A percentile compares a stretch with the other conserved stretches of the same genome.
Conservation (phyloP, 1,140 invertebrate species). For the Phortica variegata region DNA sequence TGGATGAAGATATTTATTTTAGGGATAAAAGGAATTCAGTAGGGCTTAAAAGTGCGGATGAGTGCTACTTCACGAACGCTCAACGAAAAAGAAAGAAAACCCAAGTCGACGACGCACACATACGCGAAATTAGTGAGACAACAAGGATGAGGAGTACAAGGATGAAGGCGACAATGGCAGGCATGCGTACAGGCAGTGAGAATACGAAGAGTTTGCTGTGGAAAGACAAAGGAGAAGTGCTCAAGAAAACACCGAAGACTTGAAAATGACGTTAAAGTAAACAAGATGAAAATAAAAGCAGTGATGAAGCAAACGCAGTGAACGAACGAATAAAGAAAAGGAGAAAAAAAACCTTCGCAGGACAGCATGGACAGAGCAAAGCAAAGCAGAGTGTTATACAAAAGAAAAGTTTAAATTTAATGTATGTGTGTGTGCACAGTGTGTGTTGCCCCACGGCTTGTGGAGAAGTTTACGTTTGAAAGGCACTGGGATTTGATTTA, state of each 20-base stretch:
- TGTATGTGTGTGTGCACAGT: too few species aligned
- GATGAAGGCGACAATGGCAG: conserved; percentile 3
- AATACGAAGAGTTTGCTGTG: conserved; percentile 12
- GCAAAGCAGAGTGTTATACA: conserved; percentile 9
- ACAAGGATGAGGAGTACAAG: conserved; percentile 19
- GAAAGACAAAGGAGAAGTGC: conserved; percentile 38
- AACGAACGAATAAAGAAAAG: conserved; percentile 33
- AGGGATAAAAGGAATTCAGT: conserved; percentile 56
- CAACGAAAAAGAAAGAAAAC: conserved; percentile 30
- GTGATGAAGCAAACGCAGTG: neutral
- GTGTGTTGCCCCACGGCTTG: conserved; percentile 10
- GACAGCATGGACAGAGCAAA: neutral
- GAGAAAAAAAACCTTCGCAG: too few species aligned
- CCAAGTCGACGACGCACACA: conserved; percentile 17
- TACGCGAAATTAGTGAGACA: conserved; percentile 32
- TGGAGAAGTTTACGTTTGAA: too few species aligned
- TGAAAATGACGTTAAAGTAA: conserved; percentile 56
- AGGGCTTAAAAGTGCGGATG: conserved; percentile 55
- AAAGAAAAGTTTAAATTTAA: conserved; percentile 6
- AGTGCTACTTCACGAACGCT: conserved; percentile 51
- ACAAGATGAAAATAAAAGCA: conserved; percentile 38
- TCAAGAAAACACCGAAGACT: conserved; percentile 53
- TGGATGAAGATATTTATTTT: conserved; percentile 56
- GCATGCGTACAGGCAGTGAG: conserved; percentile 14
- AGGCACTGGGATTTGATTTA: conserved; percentile 51